These are phyloP conservation scores for Aethina tumida DNA, from an alignment of 1,140 invertebrate species.

Conservation along the genomic window DNA sequence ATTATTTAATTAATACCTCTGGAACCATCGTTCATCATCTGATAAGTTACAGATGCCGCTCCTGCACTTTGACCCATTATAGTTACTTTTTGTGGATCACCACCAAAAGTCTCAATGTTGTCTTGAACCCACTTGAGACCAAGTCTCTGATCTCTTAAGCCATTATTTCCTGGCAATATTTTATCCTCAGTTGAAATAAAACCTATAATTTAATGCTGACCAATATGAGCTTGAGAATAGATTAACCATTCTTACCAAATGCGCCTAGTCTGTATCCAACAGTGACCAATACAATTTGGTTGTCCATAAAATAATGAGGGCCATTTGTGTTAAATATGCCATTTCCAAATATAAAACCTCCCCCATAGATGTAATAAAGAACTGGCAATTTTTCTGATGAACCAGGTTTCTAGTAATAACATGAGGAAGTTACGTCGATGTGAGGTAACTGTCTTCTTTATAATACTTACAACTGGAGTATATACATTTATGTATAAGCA, in stretches of 20 bases:
- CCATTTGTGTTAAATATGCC: background rate
- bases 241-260: slow-evolving; percentile 5
- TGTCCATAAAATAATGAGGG: slow-evolving; percentile 3
- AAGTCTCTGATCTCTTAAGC: slow-evolving; percentile 7
- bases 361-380: slow-evolving; percentile 2
- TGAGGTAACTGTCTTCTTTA: background rate
- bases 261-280: background rate
- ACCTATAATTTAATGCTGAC: slow-evolving; percentile 2
- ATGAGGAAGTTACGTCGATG: background rate
- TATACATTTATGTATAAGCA: slow-evolving; percentile 15
- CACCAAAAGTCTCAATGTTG: slow-evolving; percentile 11
- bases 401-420: background rate
- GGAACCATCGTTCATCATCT: background rate
- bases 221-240: no score
- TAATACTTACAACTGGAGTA: slow-evolving; percentile 8
- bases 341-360: background rate
- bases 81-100: slow-evolving; percentile 5
- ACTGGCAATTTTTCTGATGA: background rate
- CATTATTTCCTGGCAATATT: slow-evolving; percentile 7
- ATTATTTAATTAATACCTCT: no score
- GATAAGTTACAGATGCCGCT: background rate
- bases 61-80: slow-evolving; percentile 12
- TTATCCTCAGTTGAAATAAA: slow-evolving; percentile 10
- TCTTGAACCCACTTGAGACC: slow-evolving; percentile 7
- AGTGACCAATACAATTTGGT: background rate